Percentiles rank a stretch among this genome's conserved stretches.
phyloP scores from a whole-genome alignment of 2,113 vertebrate genomes.

The Columba livia region DNA sequence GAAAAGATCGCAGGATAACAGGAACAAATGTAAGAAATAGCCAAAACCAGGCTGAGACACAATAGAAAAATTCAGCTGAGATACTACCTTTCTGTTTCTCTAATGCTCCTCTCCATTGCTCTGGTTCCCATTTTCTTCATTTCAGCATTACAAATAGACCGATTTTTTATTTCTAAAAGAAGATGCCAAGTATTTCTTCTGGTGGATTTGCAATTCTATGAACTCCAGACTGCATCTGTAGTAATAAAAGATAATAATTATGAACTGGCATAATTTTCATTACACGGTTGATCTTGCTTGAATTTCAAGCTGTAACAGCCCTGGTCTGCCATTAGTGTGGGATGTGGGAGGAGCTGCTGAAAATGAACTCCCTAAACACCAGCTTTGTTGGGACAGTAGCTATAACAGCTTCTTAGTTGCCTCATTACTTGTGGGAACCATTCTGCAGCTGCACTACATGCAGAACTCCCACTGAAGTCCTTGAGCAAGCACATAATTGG shows the following conservation, averaged over 20 bases:
- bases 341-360: neutral
- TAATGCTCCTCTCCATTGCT: neutral
- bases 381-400: neutral
- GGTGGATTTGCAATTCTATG: conserved; percentile 20
- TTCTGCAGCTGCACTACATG: neutral
- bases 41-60: neutral
- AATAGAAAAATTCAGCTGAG: conserved; percentile 22
- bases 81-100: neutral
- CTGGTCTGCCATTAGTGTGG: neutral
- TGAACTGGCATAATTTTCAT: conserved; percentile 3
- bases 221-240: neutral
- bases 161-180: conserved; percentile 3
- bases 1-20: neutral
- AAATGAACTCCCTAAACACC: neutral
- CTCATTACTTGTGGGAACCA: neutral
- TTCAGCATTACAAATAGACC: neutral
- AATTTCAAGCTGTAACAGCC: neutral
- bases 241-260: conserved; percentile 33
- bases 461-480: conserved; percentile 18
- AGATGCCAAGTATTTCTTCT: neutral
- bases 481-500: neutral
- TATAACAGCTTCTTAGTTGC: neutral
- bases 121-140: neutral
- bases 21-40: neutral
- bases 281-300: neutral